These are phyloP conservation scores for Drosophila ezoana DNA, from an alignment of 2,888 invertebrate species.

Conservation along the genomic window DNA sequence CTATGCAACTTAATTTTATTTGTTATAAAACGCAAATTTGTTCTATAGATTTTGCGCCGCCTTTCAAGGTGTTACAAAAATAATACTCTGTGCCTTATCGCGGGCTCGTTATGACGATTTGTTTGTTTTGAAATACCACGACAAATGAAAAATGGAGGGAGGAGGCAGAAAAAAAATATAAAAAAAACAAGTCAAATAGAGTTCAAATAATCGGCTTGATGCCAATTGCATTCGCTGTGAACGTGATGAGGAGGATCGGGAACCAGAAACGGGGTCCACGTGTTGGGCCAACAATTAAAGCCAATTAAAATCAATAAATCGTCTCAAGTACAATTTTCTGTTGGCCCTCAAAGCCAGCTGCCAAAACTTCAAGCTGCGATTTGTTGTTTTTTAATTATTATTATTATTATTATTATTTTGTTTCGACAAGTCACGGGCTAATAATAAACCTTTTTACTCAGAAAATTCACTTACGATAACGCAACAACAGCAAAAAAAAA, in stretches of 20 bases:
- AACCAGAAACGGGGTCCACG: constrained; percentile 6
- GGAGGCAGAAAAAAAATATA: not conserved
- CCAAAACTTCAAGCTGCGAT: constrained; percentile 14
- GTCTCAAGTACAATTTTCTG: constrained; percentile 30
- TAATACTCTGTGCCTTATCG: constrained; percentile 23
- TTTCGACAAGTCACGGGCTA: constrained; percentile 50
- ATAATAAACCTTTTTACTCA: constrained; percentile 64
- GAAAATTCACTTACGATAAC: constrained; percentile 66
- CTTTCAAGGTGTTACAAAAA: constrained; percentile 62
- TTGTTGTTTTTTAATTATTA: constrained; percentile 1
- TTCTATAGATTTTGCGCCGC: constrained; percentile 21
- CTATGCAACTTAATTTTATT: constrained; percentile 25
- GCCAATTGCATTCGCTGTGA: constrained; percentile 29
- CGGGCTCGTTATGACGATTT: constrained; percentile 30
- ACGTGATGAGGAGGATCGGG: constrained; percentile 41
- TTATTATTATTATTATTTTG: constrained; percentile 9
- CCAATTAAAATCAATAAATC: constrained; percentile 76
- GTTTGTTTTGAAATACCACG: constrained; percentile 37
- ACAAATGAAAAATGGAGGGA: not conserved
- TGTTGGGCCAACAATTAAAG: constrained; percentile 47
- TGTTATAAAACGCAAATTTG: constrained; percentile 4
- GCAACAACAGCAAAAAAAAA: constrained; percentile 7
- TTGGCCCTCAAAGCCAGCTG: constrained; percentile 50
- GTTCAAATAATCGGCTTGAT: constrained; percentile 17
- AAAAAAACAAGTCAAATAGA: constrained; percentile 22